Conservation (phyloP, 2,113 vertebrate genomes). For the Cyanistes caeruleus region DNA sequence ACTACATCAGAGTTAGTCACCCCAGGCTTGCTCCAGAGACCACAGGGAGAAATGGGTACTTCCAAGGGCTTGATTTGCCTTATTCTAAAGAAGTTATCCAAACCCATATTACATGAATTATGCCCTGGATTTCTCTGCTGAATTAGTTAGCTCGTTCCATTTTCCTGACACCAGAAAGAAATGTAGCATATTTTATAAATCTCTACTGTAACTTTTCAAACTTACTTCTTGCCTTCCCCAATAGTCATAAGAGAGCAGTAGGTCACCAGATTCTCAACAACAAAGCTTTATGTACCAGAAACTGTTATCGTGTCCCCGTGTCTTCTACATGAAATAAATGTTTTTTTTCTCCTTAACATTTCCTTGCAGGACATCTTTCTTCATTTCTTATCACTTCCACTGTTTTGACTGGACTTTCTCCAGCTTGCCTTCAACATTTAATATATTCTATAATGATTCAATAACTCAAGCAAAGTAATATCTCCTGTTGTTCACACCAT, state of each 20-base stretch:
- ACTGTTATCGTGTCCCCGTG: background rate
- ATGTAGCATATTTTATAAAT: background rate
- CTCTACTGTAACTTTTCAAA: background rate
- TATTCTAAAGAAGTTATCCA: background rate
- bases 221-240: background rate
- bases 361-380: background rate
- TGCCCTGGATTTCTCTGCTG: background rate
- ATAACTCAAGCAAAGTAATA: background rate
- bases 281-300: background rate
- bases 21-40: background rate
- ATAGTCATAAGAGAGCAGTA: background rate
- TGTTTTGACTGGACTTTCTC: background rate
- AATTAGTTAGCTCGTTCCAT: background rate
- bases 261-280: background rate
- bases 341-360: background rate
- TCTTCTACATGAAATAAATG: background rate
- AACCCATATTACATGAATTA: background rate
- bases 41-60: background rate
- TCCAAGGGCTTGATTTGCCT: background rate
- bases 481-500: background rate
- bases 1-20: background rate
- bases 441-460: background rate
- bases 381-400: background rate
- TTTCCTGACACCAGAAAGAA: background rate
- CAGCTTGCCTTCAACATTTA: background rate